These are phyloP conservation scores for Oenanthe melanoleuca DNA, from an alignment of 2,113 vertebrate genomes.

Conservation along the genomic window DNA sequence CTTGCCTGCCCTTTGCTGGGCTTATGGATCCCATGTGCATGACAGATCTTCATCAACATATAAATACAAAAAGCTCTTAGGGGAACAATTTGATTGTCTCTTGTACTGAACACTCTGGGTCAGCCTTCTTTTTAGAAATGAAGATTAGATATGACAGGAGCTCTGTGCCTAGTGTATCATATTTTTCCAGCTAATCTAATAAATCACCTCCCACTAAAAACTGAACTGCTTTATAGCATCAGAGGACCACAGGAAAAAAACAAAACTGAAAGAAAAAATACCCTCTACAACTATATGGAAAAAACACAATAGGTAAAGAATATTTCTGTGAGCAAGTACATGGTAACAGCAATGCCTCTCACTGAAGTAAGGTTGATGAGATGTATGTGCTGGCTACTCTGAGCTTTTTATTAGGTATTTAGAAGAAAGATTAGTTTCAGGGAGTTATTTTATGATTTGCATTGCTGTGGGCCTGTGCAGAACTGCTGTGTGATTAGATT, in stretches of 20 bases:
- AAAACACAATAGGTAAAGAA: neutral
- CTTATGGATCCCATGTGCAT: neutral
- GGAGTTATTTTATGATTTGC: neutral
- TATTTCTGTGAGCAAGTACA: neutral
- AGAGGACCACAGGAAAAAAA: neutral
- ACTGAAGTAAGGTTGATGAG: neutral
- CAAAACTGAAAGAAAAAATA: neutral
- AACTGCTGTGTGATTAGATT: neutral
- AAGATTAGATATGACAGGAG: neutral
- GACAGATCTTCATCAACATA: neutral
- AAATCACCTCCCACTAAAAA: neutral
- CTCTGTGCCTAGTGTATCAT: neutral
- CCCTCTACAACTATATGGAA: neutral
- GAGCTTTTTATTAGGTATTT: neutral
- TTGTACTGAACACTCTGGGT: neutral
- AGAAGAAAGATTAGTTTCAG: neutral
- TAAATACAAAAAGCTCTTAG: neutral
- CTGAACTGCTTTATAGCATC: neutral
- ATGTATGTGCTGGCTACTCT: neutral
- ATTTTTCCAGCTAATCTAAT: neutral
- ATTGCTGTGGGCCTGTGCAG: neutral
- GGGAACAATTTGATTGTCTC: neutral
- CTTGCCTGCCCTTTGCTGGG: neutral
- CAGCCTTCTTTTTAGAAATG: neutral
- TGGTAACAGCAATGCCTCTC: neutral